Percentiles rank a stretch among this genome's conserved stretches.
These are phyloP conservation scores for Helicorthomorpha holstii DNA, from an alignment of 1,140 invertebrate genomes.

Conservation along the genomic window DNA sequence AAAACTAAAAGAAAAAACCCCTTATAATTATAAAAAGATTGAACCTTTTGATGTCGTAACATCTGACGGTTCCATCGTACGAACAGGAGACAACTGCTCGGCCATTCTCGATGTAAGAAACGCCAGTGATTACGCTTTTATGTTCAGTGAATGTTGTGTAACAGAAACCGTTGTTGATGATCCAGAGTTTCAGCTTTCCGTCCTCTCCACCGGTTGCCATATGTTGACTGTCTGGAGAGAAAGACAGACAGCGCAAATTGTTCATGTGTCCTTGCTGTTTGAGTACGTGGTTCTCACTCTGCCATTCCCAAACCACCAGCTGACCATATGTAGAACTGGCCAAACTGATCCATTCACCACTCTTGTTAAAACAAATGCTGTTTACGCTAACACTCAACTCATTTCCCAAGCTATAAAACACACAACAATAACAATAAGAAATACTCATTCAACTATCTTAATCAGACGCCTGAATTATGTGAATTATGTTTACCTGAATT, in stretches of 20 bases:
- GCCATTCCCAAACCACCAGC: conserved; percentile 96
- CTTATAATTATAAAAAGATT: background rate
- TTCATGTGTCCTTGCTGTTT: conserved; percentile 91
- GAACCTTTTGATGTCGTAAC: conserved; percentile 73
- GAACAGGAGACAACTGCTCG: conserved; percentile 83
- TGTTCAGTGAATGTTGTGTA: conserved; percentile 90
- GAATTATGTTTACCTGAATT: conserved; percentile 38
- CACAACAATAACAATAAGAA: background rate
- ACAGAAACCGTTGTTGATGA: conserved; percentile 73
- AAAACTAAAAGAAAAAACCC: background rate
- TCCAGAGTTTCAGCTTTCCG: conserved; percentile 94
- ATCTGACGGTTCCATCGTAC: conserved; percentile 85
- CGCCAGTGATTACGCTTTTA: conserved; percentile 53
- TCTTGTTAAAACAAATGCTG: conserved; percentile 59
- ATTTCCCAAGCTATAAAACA: conserved; percentile 46
- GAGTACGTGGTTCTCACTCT: conserved; percentile 94
- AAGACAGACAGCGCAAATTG: conserved; percentile 69
- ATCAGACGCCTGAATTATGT: too few relatives aligned
- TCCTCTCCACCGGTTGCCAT: conserved; percentile 87
- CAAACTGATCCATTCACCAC: conserved; percentile 88
- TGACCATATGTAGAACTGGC: conserved; percentile 63
- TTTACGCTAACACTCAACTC: conserved; percentile 48
- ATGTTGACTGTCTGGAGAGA: conserved; percentile 78
- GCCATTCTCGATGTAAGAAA: conserved; percentile 74
- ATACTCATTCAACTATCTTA: background rate